A percentile compares a stretch with the other conserved stretches of the same genome.
Conservation (phyloP, 1,140 invertebrate species). For the Hycleus cichorii region DNA sequence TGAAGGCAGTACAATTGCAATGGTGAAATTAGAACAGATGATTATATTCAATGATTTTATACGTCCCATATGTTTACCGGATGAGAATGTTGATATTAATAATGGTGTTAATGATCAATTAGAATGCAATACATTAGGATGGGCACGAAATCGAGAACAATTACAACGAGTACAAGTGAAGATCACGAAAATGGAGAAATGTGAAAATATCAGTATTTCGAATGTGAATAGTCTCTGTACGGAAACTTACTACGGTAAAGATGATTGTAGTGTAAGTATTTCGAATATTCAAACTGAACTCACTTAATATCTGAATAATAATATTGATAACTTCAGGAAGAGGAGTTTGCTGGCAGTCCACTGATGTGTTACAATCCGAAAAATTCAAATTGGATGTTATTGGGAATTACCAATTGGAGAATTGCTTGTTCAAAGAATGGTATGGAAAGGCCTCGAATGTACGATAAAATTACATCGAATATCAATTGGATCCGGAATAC, state of each 20-base stretch:
- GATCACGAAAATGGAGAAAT: constrained; percentile 65
- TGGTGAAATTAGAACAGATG: constrained; percentile 71
- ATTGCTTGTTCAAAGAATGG: constrained; percentile 67
- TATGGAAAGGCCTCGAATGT: constrained; percentile 67
- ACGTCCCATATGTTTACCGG: constrained; percentile 70
- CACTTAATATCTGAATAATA: too few species aligned
- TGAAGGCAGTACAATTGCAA: constrained; percentile 74
- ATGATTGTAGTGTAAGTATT: constrained; percentile 69
- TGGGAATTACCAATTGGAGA: constrained; percentile 72
- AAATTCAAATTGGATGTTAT: constrained; percentile 60
- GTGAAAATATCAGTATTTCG: constrained; percentile 75
- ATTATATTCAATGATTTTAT: constrained; percentile 74
- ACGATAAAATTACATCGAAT: constrained; percentile 72
- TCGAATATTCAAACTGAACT: not conserved
- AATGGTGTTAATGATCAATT: constrained; percentile 25
- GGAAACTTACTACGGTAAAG: constrained; percentile 67
- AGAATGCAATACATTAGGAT: constrained; percentile 76
- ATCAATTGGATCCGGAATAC: constrained; percentile 72
- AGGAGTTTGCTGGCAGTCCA: constrained; percentile 78
- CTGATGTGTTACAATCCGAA: constrained; percentile 65
- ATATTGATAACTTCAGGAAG: constrained; percentile 51
- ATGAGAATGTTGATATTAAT: constrained; percentile 22
- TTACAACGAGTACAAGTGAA: constrained; percentile 69
- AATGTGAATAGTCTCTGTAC: constrained; percentile 74
- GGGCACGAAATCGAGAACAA: constrained; percentile 71